Evolutionary conservation across 2,888 invertebrate species (phyloP).

Genomic region (Troides oblongomaculatus): DNA sequence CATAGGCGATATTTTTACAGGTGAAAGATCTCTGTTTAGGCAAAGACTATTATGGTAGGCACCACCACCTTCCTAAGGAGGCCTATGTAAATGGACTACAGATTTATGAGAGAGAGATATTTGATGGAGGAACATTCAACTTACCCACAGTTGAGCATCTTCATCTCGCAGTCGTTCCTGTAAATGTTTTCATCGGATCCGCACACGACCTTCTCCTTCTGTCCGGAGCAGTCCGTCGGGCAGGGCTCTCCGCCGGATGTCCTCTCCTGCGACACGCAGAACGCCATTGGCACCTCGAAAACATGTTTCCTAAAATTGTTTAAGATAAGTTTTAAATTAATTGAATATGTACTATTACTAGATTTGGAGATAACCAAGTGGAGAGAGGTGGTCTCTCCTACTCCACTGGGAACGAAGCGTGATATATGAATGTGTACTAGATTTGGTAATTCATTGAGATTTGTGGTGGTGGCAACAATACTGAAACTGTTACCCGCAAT

Average conservation of each 20-base stretch:
- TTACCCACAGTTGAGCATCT: slow-evolving; percentile 93
- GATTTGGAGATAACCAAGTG: no score
- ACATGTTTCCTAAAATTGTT: slow-evolving; percentile 87
- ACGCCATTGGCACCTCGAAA: slow-evolving; percentile 94
- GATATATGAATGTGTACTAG: no score
- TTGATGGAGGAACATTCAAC: slow-evolving; percentile 36
- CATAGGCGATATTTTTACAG: no score
- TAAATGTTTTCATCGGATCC: slow-evolving; percentile 95
- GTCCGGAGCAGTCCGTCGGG: slow-evolving; percentile 86
- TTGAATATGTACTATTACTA: neutral
- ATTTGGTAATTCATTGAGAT: slow-evolving; percentile 19
- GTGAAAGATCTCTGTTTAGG: no score
- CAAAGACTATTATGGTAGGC: no score
- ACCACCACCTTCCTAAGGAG: no score
- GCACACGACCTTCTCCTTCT: slow-evolving; percentile 87
- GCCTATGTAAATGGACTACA: no score
- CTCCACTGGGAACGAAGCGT: no score
- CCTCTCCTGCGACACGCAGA: slow-evolving; percentile 89
- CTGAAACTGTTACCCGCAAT: slow-evolving; percentile 85
- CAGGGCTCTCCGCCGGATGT: slow-evolving; percentile 84
- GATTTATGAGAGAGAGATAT: no score
- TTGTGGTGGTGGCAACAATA: no score
- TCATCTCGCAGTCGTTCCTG: slow-evolving; percentile 92
- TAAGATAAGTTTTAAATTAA: neutral
- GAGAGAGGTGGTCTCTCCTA: no score